Conservation (phyloP, 1,140 invertebrate genomes). For the Orius laevigatus region DNA sequence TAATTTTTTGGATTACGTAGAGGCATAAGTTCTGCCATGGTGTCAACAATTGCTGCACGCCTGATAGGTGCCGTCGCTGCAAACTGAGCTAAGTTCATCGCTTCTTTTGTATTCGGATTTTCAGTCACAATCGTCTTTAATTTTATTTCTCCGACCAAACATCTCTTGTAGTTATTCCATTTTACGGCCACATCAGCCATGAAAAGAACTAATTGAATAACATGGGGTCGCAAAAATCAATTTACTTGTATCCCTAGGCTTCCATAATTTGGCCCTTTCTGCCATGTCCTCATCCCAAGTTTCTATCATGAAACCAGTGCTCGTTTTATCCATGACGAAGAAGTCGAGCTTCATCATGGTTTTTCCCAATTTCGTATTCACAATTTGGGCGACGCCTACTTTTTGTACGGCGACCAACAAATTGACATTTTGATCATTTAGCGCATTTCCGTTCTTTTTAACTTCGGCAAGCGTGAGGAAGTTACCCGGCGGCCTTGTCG, state of each 20-base stretch:
- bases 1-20: conserved; percentile 28
- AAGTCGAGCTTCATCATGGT: conserved; percentile 9
- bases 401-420: conserved; percentile 30
- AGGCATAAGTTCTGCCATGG: conserved; percentile 19
- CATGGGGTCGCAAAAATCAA: no score
- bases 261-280: conserved; percentile 25
- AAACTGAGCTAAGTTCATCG: conserved; percentile 22
- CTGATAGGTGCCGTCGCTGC: conserved; percentile 20
- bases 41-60: conserved; percentile 18
- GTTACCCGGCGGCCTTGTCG: conserved; percentile 34
- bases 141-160: conserved; percentile 23
- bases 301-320: conserved; percentile 22
- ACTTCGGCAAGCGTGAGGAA: conserved; percentile 24
- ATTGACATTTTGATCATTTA: conserved; percentile 28
- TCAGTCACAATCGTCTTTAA: conserved; percentile 29
- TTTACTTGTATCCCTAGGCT: conserved; percentile 25
- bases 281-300: conserved; percentile 23
- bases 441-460: conserved; percentile 25
- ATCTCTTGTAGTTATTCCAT: conserved; percentile 28
- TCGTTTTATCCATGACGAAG: conserved; percentile 21
- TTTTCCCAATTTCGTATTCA: no score
- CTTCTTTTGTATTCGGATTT: conserved; percentile 28
- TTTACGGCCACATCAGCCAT: conserved; percentile 28
- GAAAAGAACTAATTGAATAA: conserved; percentile 26
- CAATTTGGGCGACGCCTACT: conserved; percentile 23